A percentile compares a stretch with the other conserved stretches of the same genome.
phyloP scores from a whole-genome alignment of 2,797 vertebrate genomes.

The Scolopax bukidnonensis region DNA sequence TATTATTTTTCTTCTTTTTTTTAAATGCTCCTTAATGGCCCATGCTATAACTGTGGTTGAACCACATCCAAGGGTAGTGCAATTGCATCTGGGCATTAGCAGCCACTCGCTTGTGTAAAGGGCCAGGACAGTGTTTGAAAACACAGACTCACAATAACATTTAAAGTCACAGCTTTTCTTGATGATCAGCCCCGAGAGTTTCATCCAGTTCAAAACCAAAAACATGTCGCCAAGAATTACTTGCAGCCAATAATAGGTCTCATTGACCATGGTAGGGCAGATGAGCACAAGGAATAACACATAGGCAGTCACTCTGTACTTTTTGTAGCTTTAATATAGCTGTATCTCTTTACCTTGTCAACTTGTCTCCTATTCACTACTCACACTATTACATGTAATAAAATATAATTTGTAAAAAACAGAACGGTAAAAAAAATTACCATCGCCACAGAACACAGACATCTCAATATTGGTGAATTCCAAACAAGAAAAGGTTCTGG shows the following conservation, averaged over 20 bases:
- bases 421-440: neutral
- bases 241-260: neutral
- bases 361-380: neutral
- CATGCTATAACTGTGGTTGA: conserved; percentile 39
- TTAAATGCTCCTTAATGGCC: conserved; percentile 60
- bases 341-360: neutral
- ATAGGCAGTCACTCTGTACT: neutral
- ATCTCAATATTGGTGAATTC: neutral
- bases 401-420: neutral
- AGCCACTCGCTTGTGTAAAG: conserved; percentile 3
- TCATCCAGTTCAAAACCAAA: neutral
- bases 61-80: conserved; percentile 63
- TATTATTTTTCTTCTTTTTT: neutral
- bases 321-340: neutral
- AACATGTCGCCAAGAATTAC: neutral
- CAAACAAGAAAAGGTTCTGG: neutral
- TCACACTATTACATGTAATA: neutral
- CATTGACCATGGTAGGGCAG: neutral
- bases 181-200: neutral
- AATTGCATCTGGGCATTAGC: conserved; percentile 6
- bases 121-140: conserved; percentile 28
- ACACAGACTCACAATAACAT: neutral
- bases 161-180: conserved; percentile 16
- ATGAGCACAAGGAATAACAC: neutral
- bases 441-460: neutral